Conservation (phyloP, 2,113 vertebrate species). For the Odontesthes bonariensis region DNA sequence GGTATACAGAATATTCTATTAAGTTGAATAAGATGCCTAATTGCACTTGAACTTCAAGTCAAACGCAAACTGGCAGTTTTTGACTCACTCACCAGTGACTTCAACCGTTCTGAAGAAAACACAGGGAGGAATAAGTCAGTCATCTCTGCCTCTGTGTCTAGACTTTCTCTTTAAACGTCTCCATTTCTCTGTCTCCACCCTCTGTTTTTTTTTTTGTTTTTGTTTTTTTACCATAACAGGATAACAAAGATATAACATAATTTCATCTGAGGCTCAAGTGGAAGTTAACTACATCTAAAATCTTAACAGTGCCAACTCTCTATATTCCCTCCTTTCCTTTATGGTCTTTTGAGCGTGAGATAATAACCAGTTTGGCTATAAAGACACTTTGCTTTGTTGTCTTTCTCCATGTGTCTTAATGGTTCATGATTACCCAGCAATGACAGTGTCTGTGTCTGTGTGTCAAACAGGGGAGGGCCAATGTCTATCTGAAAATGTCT, state of each 20-base stretch:
- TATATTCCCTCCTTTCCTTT: slow-evolving; percentile 44
- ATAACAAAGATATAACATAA: slow-evolving; percentile 59
- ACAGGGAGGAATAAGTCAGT: slow-evolving; percentile 34
- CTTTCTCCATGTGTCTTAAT: slow-evolving; percentile 70
- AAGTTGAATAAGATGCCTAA: slow-evolving; percentile 53
- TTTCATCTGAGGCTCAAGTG: slow-evolving; percentile 49
- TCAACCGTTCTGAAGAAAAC: slow-evolving; percentile 3
- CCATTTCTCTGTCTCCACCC: slow-evolving; percentile 18
- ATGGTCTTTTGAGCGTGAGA: slow-evolving; percentile 68
- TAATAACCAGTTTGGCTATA: slow-evolving; percentile 66
- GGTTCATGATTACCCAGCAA: slow-evolving; percentile 69
- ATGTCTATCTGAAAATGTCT: slow-evolving; percentile 14
- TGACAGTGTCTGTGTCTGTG: slow-evolving; percentile 67
- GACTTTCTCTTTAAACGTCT: slow-evolving; percentile 35
- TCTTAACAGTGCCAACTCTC: slow-evolving; percentile 34
- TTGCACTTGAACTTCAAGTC: slow-evolving; percentile 33
- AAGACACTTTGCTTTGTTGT: slow-evolving; percentile 74
- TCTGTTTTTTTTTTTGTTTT: neutral
- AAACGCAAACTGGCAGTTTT: slow-evolving; percentile 48
- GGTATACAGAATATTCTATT: slow-evolving; percentile 52
- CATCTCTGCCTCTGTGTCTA: slow-evolving; percentile 44
- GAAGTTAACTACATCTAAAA: slow-evolving; percentile 53
- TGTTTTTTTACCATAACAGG: slow-evolving; percentile 22
- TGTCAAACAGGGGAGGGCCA: slow-evolving; percentile 56
- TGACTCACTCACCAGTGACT: slow-evolving; percentile 5